These are phyloP conservation scores for Cossypha niveicapilla DNA, from an alignment of 2,797 vertebrate species.

Conservation along the genomic window DNA sequence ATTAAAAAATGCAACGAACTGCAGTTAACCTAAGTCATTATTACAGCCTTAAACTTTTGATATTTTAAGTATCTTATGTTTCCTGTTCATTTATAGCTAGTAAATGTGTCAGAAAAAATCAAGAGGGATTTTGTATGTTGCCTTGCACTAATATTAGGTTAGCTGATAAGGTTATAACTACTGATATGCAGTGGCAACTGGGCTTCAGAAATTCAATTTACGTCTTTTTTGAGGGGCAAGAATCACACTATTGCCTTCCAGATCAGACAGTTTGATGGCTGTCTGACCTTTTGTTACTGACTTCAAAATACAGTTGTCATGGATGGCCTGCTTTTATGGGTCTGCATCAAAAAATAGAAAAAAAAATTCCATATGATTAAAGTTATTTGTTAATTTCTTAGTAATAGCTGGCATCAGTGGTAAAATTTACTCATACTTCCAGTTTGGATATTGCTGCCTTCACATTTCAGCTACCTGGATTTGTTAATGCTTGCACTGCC, in stretches of 20 bases:
- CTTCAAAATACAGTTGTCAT: background rate
- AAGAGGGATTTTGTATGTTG: background rate
- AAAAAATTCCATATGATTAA: background rate
- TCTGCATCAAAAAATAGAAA: background rate
- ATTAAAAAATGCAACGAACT: background rate
- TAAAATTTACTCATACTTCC: background rate
- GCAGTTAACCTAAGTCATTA: background rate
- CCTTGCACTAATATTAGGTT: slow-evolving; percentile 11
- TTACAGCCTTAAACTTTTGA: background rate
- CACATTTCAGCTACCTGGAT: background rate
- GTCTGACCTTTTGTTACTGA: background rate
- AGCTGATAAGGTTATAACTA: background rate
- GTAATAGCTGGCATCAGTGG: background rate
- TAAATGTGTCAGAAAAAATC: slow-evolving; percentile 32
- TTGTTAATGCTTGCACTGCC: background rate
- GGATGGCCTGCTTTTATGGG: background rate
- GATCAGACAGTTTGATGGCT: background rate
- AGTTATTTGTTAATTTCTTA: background rate
- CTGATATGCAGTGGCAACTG: background rate
- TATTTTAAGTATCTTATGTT: background rate
- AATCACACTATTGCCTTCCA: background rate
- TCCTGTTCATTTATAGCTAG: background rate
- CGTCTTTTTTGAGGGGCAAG: background rate
- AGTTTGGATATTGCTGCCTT: background rate
- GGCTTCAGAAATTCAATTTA: background rate